phyloP scores from a whole-genome alignment of 2,113 vertebrate genomes.

The Girardinichthys multiradiatus region DNA sequence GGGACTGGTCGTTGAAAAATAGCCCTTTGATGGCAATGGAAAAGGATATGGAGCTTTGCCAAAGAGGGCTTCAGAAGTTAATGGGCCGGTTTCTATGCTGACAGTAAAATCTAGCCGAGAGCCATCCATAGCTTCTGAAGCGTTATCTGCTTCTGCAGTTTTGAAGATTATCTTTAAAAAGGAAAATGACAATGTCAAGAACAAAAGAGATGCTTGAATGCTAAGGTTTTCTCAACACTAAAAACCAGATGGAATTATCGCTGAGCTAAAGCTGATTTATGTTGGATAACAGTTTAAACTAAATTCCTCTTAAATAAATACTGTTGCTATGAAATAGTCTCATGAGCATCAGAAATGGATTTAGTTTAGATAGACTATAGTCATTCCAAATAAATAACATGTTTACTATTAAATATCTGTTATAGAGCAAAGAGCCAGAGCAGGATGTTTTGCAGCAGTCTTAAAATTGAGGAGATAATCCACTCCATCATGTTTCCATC shows the following conservation, averaged over 20 bases:
- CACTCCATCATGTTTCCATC: slow-evolving; percentile 27
- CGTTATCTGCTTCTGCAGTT: slow-evolving; percentile 75
- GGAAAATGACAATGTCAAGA: slow-evolving; percentile 71
- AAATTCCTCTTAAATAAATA: slow-evolving; percentile 58
- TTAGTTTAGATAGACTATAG: slow-evolving; percentile 29
- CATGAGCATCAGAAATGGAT: slow-evolving; percentile 36
- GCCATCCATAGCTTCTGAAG: slow-evolving; percentile 61
- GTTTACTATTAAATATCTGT: slow-evolving; percentile 40
- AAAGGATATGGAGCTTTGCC: slow-evolving; percentile 74
- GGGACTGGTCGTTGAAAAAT: slow-evolving; percentile 75
- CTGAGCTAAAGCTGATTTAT: slow-evolving; percentile 73
- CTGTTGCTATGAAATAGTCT: slow-evolving; percentile 51
- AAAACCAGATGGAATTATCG: slow-evolving; percentile 70
- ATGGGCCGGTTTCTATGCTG: slow-evolving; percentile 75
- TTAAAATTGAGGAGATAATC: slow-evolving; percentile 23
- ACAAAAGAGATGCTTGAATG: slow-evolving; percentile 69
- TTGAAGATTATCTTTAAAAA: slow-evolving; percentile 75
- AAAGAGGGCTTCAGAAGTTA: slow-evolving; percentile 77
- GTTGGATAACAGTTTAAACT: slow-evolving; percentile 59
- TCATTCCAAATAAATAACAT: slow-evolving; percentile 35
- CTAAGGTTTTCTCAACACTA: slow-evolving; percentile 76
- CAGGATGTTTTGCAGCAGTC: slow-evolving; percentile 43
- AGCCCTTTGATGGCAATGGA: slow-evolving; percentile 75
- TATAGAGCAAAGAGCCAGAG: slow-evolving; percentile 52
- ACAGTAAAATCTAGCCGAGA: slow-evolving; percentile 76